Conservation (phyloP, 2,797 vertebrate species). For the Eulemur mongoz region DNA sequence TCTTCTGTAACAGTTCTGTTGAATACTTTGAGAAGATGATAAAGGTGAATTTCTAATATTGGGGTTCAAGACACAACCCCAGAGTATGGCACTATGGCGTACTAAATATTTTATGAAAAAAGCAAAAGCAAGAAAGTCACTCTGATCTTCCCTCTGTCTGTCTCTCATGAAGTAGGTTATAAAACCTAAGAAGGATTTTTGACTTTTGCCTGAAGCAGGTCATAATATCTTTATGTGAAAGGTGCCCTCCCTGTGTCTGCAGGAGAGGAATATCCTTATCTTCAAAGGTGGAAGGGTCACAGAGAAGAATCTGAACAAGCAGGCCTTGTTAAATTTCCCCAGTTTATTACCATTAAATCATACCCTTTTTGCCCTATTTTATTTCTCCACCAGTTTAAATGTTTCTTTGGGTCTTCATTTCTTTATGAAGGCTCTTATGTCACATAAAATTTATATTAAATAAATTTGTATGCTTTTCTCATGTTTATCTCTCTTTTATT, state of each 20-base stretch:
- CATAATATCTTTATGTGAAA: neutral
- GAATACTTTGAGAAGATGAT: constrained; percentile 28
- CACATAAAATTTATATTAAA: neutral
- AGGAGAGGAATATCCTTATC: neutral
- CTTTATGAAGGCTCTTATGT: neutral
- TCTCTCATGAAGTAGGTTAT: neutral
- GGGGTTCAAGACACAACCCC: neutral
- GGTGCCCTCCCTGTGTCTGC: neutral
- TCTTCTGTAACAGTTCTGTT: neutral
- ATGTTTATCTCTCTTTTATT: neutral
- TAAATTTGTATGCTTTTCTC: neutral
- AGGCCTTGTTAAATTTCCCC: neutral
- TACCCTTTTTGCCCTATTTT: neutral
- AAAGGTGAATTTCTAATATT: constrained; percentile 20
- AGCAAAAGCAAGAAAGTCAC: neutral
- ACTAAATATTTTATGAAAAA: neutral
- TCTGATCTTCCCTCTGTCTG: neutral
- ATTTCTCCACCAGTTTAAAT: neutral
- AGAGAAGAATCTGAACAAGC: neutral
- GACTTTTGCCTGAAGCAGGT: neutral
- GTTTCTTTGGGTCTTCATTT: neutral
- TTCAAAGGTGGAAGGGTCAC: neutral
- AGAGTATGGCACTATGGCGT: neutral
- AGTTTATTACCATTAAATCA: neutral
- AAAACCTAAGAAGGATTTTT: neutral